Evolutionary conservation across 2,113 vertebrate genomes (phyloP).

Genomic region (Chaetops frenatus): DNA sequence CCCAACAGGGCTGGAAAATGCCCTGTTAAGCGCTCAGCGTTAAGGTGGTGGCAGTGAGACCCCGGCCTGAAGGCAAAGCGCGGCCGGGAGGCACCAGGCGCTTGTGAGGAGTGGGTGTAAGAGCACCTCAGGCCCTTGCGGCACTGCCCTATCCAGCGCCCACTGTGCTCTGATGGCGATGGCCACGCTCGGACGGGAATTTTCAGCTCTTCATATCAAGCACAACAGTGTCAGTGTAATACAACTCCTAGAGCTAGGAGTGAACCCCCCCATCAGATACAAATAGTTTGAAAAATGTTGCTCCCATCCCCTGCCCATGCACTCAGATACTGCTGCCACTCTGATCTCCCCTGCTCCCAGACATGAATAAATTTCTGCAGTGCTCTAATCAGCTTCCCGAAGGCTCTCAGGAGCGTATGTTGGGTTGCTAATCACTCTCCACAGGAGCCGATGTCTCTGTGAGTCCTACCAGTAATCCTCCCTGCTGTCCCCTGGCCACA

Average conservation of each 20-base stretch:
- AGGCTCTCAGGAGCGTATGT: background rate
- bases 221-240: background rate
- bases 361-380: background rate
- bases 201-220: background rate
- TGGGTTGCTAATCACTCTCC: background rate
- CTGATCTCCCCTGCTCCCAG: background rate
- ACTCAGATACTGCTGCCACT: accelerated
- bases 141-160: background rate
- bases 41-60: background rate
- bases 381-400: background rate
- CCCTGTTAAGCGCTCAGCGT: accelerated
- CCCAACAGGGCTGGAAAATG: background rate
- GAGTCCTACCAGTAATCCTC: background rate
- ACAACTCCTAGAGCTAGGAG: background rate
- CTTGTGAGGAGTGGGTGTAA: background rate
- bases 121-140: background rate
- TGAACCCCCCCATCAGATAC: background rate
- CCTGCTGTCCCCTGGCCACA: background rate
- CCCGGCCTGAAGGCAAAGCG: background rate
- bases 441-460: background rate
- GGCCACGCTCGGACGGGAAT: accelerated
- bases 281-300: background rate
- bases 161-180: background rate
- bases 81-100: background rate
- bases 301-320: background rate